Evolutionary conservation across 2,888 invertebrate species (phyloP).

Genomic region (Amorpha juglandis): DNA sequence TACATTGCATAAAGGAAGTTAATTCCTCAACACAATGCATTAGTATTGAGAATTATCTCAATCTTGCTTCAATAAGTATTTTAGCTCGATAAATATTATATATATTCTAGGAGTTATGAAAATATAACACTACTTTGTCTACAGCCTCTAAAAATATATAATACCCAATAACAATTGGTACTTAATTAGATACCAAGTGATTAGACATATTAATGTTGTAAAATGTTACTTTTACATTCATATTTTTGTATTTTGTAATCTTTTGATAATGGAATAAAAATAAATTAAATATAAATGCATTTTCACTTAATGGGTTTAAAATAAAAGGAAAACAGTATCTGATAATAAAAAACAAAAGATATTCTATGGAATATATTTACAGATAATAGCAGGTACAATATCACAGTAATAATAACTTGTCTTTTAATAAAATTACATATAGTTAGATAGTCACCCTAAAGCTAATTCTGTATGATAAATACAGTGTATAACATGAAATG

Average conservation of each 20-base stretch:
- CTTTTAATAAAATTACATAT: conserved; percentile 29
- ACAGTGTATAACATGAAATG: conserved; percentile 64
- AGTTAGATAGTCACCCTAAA: conserved; percentile 41
- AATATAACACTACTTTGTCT: too few species aligned
- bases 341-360: conserved; percentile 13
- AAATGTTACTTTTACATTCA: conserved; percentile 6
- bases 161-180: too few species aligned
- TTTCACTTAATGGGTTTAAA: conserved; percentile 52
- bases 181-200: too few species aligned
- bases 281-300: conserved; percentile 49
- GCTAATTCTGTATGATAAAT: conserved; percentile 52
- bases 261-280: conserved; percentile 54
- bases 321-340: background rate
- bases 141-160: too few species aligned
- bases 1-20: background rate
- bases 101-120: too few species aligned
- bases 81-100: background rate
- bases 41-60: background rate
- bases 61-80: background rate
- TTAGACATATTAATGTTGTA: background rate
- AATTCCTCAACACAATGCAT: background rate
- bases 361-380: conserved; percentile 15
- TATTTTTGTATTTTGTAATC: conserved; percentile 44
- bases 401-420: conserved; percentile 46
- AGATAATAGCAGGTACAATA: conserved; percentile 35